These are phyloP conservation scores for Microtus pennsylvanicus DNA, from an alignment of 2,113 vertebrate species.

Conservation along the genomic window DNA sequence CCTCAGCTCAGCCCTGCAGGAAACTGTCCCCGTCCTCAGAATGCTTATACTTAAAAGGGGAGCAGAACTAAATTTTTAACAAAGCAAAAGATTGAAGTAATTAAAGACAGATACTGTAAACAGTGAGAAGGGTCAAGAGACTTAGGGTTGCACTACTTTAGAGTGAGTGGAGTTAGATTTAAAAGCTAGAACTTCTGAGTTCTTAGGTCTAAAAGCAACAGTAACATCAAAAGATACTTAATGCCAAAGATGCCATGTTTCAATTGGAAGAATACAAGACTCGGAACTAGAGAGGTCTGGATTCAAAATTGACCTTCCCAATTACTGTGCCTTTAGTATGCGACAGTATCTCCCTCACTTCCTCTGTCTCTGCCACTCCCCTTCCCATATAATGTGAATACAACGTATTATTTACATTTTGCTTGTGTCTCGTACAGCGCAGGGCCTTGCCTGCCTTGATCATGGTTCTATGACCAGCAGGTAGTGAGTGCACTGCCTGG, in stretches of 20 bases:
- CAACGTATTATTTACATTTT: background rate
- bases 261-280: background rate
- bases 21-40: background rate
- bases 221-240: background rate
- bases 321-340: background rate
- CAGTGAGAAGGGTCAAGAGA: background rate
- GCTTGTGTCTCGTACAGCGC: background rate
- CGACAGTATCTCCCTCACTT: background rate
- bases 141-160: background rate
- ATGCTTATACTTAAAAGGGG: constrained; percentile 24
- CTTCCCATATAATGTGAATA: background rate
- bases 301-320: constrained; percentile 17
- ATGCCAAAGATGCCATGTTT: background rate
- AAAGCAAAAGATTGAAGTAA: constrained; percentile 6
- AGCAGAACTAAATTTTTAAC: background rate
- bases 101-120: background rate
- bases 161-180: background rate
- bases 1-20: background rate
- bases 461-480: background rate
- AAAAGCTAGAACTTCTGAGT: background rate
- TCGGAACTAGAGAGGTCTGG: background rate
- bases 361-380: background rate
- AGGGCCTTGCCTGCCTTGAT: background rate
- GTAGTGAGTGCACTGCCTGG: background rate
- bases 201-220: constrained; percentile 34